Percentiles rank a stretch among this genome's conserved stretches.
Conservation (phyloP, 2,113 vertebrate species). For the Echinops telfairi region DNA sequence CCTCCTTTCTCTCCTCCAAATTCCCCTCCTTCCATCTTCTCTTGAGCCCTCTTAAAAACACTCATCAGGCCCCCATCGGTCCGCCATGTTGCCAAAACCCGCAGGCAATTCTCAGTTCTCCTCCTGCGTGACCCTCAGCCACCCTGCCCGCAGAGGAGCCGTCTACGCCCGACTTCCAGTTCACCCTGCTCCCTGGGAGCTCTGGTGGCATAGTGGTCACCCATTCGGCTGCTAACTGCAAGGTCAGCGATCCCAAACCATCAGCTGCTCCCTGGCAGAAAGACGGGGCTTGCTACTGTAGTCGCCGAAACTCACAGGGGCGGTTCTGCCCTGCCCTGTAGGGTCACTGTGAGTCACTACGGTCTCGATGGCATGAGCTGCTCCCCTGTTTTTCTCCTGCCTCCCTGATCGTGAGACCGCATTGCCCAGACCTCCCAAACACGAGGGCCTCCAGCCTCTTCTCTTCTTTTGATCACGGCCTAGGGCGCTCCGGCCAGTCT, state of each 20-base stretch:
- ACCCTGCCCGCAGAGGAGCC: neutral
- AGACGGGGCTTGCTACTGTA: no score
- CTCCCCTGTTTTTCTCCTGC: neutral
- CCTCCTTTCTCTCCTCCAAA: neutral
- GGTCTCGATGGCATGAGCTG: no score
- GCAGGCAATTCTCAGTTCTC: neutral
- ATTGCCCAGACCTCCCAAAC: neutral
- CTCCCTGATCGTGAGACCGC: neutral
- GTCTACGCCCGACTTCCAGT: neutral
- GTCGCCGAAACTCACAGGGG: no score
- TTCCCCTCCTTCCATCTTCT: neutral
- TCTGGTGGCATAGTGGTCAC: no score
- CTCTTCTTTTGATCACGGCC: neutral
- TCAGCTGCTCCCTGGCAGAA: no score
- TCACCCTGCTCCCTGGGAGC: no score
- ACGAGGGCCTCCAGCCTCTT: neutral
- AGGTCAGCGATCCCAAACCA: no score
- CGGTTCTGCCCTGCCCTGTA: no score
- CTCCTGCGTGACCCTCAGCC: no score
- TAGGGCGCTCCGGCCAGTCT: neutral
- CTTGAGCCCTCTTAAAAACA: neutral
- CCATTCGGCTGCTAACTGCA: no score
- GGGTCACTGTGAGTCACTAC: no score
- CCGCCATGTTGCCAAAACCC: neutral
- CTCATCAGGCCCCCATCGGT: neutral